Evolutionary conservation across 1,140 invertebrate species (phyloP).

Genomic region (Gonatopus flavifemur): DNA sequence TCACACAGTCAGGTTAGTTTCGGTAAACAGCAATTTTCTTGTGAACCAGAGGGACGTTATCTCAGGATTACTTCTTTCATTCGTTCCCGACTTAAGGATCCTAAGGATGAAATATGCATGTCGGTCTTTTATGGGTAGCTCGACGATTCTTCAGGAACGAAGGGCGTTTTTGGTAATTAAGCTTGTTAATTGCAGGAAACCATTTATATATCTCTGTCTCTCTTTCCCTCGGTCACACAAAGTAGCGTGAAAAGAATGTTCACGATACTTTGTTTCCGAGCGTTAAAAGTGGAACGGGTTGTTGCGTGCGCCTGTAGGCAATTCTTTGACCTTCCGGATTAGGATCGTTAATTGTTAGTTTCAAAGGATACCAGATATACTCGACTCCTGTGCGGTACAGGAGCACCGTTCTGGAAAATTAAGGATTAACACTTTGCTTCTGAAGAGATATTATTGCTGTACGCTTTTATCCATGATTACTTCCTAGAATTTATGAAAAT

Average conservation of each 20-base stretch:
- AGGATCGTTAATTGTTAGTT: slow-evolving; percentile 51
- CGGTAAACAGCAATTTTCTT: slow-evolving; percentile 26
- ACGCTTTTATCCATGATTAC: too few species aligned
- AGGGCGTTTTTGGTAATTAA: slow-evolving; percentile 41
- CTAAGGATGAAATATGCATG: slow-evolving; percentile 47
- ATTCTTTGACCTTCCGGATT: slow-evolving; percentile 33
- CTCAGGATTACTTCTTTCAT: slow-evolving; percentile 36
- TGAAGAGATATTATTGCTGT: too few species aligned
- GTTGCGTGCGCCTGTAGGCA: slow-evolving; percentile 18
- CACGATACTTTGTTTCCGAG: slow-evolving; percentile 27
- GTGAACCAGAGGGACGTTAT: slow-evolving; percentile 18
- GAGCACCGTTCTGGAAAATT: slow-evolving; percentile 39
- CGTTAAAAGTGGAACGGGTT: slow-evolving; percentile 41
- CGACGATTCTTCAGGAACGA: slow-evolving; percentile 15
- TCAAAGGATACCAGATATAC: slow-evolving; percentile 29
- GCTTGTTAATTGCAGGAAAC: slow-evolving; percentile 41
- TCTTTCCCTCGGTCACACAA: slow-evolving; percentile 5
- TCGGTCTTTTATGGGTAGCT: slow-evolving; percentile 13
- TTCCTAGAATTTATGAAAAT: too few species aligned
- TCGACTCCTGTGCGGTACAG: slow-evolving; percentile 6
- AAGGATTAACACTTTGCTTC: slow-evolving; percentile 40
- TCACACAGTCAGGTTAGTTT: slow-evolving; percentile 32
- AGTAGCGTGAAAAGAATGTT: slow-evolving; percentile 46
- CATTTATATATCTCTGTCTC: slow-evolving; percentile 9
- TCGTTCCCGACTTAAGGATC: slow-evolving; percentile 29